A percentile compares a stretch with the other conserved stretches of the same genome.
These are phyloP conservation scores for Argyresthia goedartella DNA, from an alignment of 2,888 invertebrate species.

Conservation along the genomic window DNA sequence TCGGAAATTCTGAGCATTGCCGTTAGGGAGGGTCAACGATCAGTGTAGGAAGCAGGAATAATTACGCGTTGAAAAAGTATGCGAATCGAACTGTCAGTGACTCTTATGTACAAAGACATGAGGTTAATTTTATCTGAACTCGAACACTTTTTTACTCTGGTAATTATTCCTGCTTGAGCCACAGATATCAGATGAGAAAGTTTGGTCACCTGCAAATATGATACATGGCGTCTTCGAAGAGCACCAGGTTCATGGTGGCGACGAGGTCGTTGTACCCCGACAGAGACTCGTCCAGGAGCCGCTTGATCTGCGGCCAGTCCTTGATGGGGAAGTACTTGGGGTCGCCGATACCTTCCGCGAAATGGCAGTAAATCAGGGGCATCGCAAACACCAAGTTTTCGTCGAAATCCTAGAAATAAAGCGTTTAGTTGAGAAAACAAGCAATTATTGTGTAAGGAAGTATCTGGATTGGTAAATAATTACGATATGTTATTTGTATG, in stretches of 20 bases:
- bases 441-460: no score
- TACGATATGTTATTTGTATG: no score
- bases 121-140: no score
- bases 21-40: no score
- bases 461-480: no score
- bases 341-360: conserved; percentile 91
- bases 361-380: conserved; percentile 93
- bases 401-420: conserved; percentile 73
- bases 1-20: no score
- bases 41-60: no score
- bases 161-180: no score
- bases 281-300: conserved; percentile 84
- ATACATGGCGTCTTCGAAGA: conserved; percentile 95
- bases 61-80: no score
- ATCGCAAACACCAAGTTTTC: conserved; percentile 78
- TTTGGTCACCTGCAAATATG: conserved; percentile 84
- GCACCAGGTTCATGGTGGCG: conserved; percentile 92
- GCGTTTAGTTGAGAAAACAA: neutral
- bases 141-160: no score
- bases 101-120: no score
- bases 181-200: neutral
- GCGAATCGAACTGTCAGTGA: no score
- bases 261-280: conserved; percentile 89
- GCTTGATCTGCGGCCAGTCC: conserved; percentile 78
- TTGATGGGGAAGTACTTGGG: conserved; percentile 88